Evolutionary conservation across 2,888 invertebrate species (phyloP), one percentile per base, ranked within the genome.

Genomic region (Cephus rjabovi): DNA sequence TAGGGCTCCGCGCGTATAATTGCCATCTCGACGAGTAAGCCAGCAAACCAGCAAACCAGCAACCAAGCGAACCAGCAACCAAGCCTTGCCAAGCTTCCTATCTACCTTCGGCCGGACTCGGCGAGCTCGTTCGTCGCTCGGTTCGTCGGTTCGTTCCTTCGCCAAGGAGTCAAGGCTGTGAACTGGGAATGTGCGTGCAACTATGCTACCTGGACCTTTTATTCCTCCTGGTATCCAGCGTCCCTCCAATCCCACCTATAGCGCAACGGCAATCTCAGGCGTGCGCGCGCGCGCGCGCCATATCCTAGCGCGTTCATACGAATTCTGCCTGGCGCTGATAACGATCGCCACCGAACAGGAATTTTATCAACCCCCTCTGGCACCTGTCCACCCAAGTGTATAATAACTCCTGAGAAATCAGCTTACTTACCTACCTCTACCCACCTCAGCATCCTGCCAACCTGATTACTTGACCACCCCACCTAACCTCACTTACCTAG

Each of bases 181-280:
- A 89, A 89, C 89, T 87, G 87, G 86, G 89, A 89, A 89, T 89
- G 90, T 90, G 90, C 90, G 90, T 90, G 90, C 90, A 90, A 87
- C 90, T 90, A 90, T 90, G 89, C 89, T 89, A 90, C 88, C 85
- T 84, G 85, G 85, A 86, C 37, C 74, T 74, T 35, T 74, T 74
- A 74, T 87, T 87, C 85, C 86, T 87, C 85, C 81, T 83, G 85
- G 86, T 84, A 83, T 87, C 85, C 83, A 82, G 82, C 74, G 82
- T 79, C 77, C 75, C 68, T 79, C 74, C 76, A 71, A 71, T 31
- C 71, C 71, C 31, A 71, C 56, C 56, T 56, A 56, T 56, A 56
- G 56, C 56, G 56, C 56, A 56, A 56, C 23, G 56, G 56, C 56
- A 56, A 23, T 56, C 56, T 9, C 56, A 56, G 56, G 23, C 56